phyloP scores from a whole-genome alignment of 1,140 invertebrate species.

The Helicoverpa armigera region DNA sequence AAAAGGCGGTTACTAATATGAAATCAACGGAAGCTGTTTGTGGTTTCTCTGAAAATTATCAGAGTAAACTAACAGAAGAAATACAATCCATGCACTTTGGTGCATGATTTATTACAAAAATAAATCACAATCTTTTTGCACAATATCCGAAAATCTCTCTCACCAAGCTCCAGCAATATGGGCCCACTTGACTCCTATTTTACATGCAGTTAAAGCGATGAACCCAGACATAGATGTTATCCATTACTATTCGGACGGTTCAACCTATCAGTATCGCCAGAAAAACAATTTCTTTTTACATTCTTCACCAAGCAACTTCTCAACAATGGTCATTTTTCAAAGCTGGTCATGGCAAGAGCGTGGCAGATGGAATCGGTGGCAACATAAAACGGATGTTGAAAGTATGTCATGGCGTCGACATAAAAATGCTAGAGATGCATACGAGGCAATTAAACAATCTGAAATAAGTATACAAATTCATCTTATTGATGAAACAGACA shows the following conservation, averaged over 20 bases:
- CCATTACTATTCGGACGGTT: background rate
- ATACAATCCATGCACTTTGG: slow-evolving; percentile 51
- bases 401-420: slow-evolving; percentile 44
- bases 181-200: slow-evolving; percentile 20
- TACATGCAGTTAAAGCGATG: background rate
- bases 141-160: slow-evolving; percentile 12
- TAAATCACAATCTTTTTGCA: slow-evolving; percentile 16
- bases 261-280: background rate
- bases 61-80: slow-evolving; percentile 42
- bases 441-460: background rate
- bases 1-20: too few relatives aligned
- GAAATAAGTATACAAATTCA: too few relatives aligned
- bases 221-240: background rate
- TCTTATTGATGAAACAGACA: too few relatives aligned
- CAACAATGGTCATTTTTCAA: slow-evolving; percentile 51
- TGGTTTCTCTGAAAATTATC: slow-evolving; percentile 23
- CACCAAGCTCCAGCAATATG: slow-evolving; percentile 24
- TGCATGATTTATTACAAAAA: slow-evolving; percentile 33
- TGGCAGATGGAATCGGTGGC: slow-evolving; percentile 52
- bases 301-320: background rate
- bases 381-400: slow-evolving; percentile 41
- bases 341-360: slow-evolving; percentile 49
- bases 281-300: slow-evolving; percentile 18
- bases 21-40: too few relatives aligned
- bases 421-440: slow-evolving; percentile 46